Evolutionary conservation across 1,140 invertebrate genomes (phyloP).

Genomic region (Drosophila leontia): DNA sequence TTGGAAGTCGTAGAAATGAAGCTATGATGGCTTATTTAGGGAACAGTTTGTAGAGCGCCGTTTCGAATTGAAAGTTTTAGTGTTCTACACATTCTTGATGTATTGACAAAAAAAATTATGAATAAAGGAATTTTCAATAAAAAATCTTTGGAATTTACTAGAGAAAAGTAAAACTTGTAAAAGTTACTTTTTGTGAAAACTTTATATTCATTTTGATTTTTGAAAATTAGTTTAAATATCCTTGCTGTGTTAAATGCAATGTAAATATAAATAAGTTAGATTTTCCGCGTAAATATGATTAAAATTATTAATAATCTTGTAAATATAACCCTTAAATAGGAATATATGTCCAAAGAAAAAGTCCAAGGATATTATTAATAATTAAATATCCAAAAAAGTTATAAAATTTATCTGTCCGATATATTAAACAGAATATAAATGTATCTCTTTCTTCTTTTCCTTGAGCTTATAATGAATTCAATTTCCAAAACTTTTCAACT

Average conservation of each 20-base stretch:
- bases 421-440: background rate
- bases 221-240: background rate
- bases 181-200: background rate
- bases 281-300: background rate
- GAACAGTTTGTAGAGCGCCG: constrained; percentile 47
- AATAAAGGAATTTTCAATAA: constrained; percentile 69
- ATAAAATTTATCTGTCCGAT: background rate
- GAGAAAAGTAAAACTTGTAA: background rate
- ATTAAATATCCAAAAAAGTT: background rate
- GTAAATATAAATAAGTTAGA: too few species aligned
- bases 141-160: constrained; percentile 1
- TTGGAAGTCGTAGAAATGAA: constrained; percentile 20
- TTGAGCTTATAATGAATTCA: background rate
- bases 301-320: too few species aligned
- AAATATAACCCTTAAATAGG: too few species aligned
- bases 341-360: too few species aligned
- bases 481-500: background rate
- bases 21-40: constrained; percentile 16
- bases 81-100: constrained; percentile 47
- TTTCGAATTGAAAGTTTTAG: constrained; percentile 25
- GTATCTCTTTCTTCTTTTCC: too few species aligned
- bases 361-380: background rate
- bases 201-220: background rate
- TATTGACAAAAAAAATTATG: constrained; percentile 50
- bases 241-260: constrained; percentile 4